Percentiles rank a stretch among this genome's conserved stretches.
phyloP scores from a whole-genome alignment of 2,888 invertebrate species.

The Dolichopus griseipennis region DNA sequence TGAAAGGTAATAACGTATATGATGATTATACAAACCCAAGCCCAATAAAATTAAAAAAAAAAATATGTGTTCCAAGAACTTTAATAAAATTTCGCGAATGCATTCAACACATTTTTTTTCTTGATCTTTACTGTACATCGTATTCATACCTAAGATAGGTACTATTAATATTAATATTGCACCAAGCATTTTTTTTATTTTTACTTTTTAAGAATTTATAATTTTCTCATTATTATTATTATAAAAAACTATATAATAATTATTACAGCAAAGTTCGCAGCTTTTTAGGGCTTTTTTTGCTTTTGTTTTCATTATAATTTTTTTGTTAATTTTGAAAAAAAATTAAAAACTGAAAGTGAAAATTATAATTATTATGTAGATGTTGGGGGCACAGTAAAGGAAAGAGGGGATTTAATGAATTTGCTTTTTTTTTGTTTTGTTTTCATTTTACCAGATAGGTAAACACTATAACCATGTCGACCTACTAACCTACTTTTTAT shows the following conservation, averaged over 20 bases:
- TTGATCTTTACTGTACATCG: too few relatives aligned
- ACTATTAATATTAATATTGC: too few relatives aligned
- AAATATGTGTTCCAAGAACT: too few relatives aligned
- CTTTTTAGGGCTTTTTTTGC: neutral
- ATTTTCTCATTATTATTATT: too few relatives aligned
- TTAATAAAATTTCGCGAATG: too few relatives aligned
- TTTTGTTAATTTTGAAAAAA: neutral
- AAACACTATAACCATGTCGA: slow-evolving; percentile 3
- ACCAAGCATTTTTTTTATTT: neutral
- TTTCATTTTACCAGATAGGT: neutral
- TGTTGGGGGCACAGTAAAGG: neutral
- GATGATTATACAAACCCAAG: too few relatives aligned
- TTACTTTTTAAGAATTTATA: neutral
- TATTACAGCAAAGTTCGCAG: neutral
- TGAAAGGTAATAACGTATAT: too few relatives aligned
- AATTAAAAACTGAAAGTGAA: neutral
- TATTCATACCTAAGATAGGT: too few relatives aligned
- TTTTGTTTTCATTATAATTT: too few relatives aligned
- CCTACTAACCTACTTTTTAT: neutral
- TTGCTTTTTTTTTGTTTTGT: neutral
- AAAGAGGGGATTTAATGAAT: neutral
- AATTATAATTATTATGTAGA: neutral
- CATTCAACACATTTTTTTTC: too few relatives aligned
- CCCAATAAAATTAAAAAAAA: too few relatives aligned
- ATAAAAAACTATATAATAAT: neutral